These are phyloP conservation scores for Stenurella melanura DNA, from an alignment of 2,888 invertebrate species.

Conservation along the genomic window DNA sequence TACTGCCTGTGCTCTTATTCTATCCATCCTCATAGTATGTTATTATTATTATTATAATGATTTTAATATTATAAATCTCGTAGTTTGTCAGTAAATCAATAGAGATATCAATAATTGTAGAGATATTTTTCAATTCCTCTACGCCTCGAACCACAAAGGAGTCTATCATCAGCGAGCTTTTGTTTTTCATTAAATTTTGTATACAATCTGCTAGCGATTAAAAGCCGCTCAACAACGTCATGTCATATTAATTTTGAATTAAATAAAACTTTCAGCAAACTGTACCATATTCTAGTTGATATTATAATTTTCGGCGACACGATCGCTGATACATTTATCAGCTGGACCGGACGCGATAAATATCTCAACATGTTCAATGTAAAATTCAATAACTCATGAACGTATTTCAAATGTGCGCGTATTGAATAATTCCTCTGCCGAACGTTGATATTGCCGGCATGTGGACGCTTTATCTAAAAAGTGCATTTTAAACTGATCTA, in stretches of 20 bases:
- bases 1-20: no score
- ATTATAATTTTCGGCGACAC: slow-evolving; percentile 31
- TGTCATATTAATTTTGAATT: neutral
- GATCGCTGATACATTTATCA: slow-evolving; percentile 32
- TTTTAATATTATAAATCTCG: no score
- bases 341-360: slow-evolving; percentile 29
- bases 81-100: no score
- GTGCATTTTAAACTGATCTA: neutral
- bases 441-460: neutral
- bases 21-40: no score
- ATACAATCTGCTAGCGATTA: neutral
- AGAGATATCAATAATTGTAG: no score
- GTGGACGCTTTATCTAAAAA: slow-evolving; percentile 2
- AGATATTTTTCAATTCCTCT: no score
- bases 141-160: no score
- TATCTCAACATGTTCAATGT: slow-evolving; percentile 25
- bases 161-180: no score
- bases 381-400: slow-evolving; percentile 33
- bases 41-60: no score
- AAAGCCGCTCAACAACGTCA: neutral
- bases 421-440: slow-evolving; percentile 19
- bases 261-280: slow-evolving; percentile 28
- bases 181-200: no score
- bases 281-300: slow-evolving; percentile 24
- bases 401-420: slow-evolving; percentile 17